These are phyloP conservation scores for Byasa hedistus DNA, from an alignment of 2,888 invertebrate species.

Conservation along the genomic window DNA sequence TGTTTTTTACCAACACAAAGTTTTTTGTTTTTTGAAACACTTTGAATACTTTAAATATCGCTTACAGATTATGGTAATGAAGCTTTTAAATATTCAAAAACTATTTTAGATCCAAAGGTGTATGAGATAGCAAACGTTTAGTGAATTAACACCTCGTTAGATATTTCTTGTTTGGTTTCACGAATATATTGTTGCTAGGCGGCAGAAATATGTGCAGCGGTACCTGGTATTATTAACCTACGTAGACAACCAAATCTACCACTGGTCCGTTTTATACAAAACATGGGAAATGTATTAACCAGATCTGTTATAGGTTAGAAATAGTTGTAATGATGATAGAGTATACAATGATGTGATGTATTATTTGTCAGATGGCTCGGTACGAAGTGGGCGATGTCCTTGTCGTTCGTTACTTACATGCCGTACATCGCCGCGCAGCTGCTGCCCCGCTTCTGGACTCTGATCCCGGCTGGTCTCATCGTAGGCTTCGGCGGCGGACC, in stretches of 20 bases:
- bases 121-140: not conserved
- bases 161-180: not conserved
- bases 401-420: conserved; percentile 83
- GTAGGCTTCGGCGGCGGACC: conserved; percentile 83
- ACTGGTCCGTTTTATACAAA: no score
- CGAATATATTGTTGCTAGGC: no score
- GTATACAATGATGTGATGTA: not conserved
- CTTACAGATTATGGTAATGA: not conserved
- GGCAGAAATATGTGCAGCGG: no score
- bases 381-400: conserved; percentile 83
- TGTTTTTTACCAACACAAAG: not conserved
- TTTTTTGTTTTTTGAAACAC: not conserved
- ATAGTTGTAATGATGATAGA: not conserved
- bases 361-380: conserved; percentile 76
- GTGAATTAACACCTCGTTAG: not conserved
- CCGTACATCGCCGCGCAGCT: conserved; percentile 85
- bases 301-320: no score
- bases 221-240: no score
- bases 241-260: no score
- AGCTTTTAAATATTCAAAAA: not conserved
- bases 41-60: not conserved
- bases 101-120: not conserved
- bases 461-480: conserved; percentile 82
- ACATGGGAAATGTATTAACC: no score
- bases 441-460: conserved; percentile 81